These are phyloP conservation scores for Coilia nasus DNA, from an alignment of 2,797 vertebrate genomes.

Conservation along the genomic window DNA sequence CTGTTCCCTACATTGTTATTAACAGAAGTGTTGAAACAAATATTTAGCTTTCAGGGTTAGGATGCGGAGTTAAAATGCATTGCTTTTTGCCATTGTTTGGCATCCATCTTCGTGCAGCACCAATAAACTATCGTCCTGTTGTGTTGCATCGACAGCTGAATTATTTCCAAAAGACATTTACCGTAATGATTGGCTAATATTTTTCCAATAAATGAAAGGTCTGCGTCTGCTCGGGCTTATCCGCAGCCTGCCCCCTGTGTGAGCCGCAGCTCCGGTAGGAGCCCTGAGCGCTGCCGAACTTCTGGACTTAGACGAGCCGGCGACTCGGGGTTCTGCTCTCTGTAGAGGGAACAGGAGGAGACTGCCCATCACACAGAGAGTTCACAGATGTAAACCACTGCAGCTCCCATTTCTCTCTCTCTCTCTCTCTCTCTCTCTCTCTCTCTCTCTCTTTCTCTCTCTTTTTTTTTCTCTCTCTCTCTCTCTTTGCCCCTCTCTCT, in stretches of 20 bases:
- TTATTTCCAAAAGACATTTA: slow-evolving; percentile 55
- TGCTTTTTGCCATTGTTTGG: slow-evolving; percentile 47
- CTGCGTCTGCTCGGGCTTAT: slow-evolving; percentile 50
- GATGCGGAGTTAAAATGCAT: slow-evolving; percentile 38
- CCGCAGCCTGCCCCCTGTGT: slow-evolving; percentile 32
- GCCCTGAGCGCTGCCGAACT: neutral
- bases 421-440: slow-evolving; percentile 26
- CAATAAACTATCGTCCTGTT: slow-evolving; percentile 49
- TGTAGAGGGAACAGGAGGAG: slow-evolving; percentile 53
- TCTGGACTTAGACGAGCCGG: slow-evolving; percentile 4
- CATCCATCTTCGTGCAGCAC: slow-evolving; percentile 46
- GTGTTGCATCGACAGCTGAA: slow-evolving; percentile 50
- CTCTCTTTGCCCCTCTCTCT: slow-evolving; percentile 38
- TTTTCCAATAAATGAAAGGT: slow-evolving; percentile 57
- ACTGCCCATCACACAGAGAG: slow-evolving; percentile 54
- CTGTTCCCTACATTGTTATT: neutral
- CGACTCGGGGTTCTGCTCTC: neutral
- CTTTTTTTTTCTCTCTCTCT: slow-evolving; percentile 8
- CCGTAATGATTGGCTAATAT: slow-evolving; percentile 57
- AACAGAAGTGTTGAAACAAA: neutral
- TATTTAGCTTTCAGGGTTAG: slow-evolving; percentile 13
- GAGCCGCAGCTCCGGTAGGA: slow-evolving; percentile 13
- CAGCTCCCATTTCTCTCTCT: neutral
- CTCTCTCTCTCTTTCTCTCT: slow-evolving; percentile 28
- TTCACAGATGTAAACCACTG: slow-evolving; percentile 43